Evolutionary conservation across 2,888 invertebrate genomes (phyloP).

Genomic region (Pteria penguin): DNA sequence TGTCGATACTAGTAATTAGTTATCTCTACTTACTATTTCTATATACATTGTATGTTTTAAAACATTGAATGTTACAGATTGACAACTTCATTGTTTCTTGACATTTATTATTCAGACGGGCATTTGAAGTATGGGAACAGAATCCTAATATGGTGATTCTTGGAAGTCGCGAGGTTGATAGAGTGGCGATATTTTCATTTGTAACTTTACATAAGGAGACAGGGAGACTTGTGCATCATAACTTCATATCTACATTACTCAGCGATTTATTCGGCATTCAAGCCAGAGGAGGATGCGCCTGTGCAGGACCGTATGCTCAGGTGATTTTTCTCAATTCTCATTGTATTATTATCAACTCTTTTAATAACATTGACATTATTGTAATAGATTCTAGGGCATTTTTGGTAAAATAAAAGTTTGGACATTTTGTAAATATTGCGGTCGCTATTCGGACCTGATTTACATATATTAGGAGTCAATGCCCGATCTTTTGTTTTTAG

Average conservation of each 20-base stretch:
- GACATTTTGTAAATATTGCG: too few relatives aligned
- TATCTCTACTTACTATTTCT: too few relatives aligned
- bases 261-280: constrained; percentile 69
- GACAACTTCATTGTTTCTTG: too few relatives aligned
- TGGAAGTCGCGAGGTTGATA: constrained; percentile 82
- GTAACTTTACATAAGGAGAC: constrained; percentile 88
- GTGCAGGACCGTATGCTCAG: constrained; percentile 67
- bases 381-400: not conserved
- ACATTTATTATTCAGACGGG: constrained; percentile 46
- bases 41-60: too few relatives aligned
- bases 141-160: constrained; percentile 83
- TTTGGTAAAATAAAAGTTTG: too few relatives aligned
- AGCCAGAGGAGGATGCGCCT: constrained; percentile 67
- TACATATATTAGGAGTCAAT: too few relatives aligned
- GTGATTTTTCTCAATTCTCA: constrained; percentile 41
- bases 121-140: constrained; percentile 45
- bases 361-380: too few relatives aligned
- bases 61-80: too few relatives aligned
- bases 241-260: constrained; percentile 61
- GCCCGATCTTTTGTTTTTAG: too few relatives aligned
- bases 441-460: too few relatives aligned
- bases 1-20: not conserved
- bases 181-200: constrained; percentile 90
- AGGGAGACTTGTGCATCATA: constrained; percentile 61
- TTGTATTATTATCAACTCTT: too few relatives aligned